These are phyloP conservation scores for Sialis lutaria DNA, from an alignment of 2,888 invertebrate species.

Conservation along the genomic window DNA sequence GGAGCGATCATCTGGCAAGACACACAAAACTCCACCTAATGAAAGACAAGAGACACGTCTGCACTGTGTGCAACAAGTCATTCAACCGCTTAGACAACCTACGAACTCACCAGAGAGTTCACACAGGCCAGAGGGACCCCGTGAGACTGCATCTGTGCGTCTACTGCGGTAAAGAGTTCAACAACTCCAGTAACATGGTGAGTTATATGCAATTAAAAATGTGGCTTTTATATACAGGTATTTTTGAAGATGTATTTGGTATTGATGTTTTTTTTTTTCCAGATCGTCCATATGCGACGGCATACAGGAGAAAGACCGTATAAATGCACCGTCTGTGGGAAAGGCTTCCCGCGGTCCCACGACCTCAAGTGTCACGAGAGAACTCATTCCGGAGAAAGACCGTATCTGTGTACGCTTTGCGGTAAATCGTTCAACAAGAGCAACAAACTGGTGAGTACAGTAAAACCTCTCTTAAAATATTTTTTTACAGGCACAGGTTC, in stretches of 20 bases:
- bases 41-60: constrained; percentile 30
- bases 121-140: constrained; percentile 23
- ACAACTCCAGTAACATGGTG: constrained; percentile 29
- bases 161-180: constrained; percentile 28
- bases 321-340: constrained; percentile 25
- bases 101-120: constrained; percentile 24
- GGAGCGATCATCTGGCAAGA: constrained; percentile 43
- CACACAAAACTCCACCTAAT: constrained; percentile 42
- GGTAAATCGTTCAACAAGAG: constrained; percentile 28
- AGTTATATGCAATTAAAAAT: constrained; percentile 8
- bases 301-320: constrained; percentile 27
- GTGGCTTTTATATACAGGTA: not conserved
- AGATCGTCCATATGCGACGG: constrained; percentile 28
- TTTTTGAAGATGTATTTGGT: not conserved
- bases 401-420: constrained; percentile 25
- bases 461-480: not conserved
- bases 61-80: constrained; percentile 42
- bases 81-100: constrained; percentile 34
- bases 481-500: too few species aligned
- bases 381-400: constrained; percentile 27
- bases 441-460: constrained; percentile 24
- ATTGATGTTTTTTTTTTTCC: constrained; percentile 10
- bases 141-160: constrained; percentile 25
- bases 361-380: constrained; percentile 28
- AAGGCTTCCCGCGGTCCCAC: constrained; percentile 27